phyloP scores from a whole-genome alignment of 2,888 invertebrate species.

The Blomia tropicalis region DNA sequence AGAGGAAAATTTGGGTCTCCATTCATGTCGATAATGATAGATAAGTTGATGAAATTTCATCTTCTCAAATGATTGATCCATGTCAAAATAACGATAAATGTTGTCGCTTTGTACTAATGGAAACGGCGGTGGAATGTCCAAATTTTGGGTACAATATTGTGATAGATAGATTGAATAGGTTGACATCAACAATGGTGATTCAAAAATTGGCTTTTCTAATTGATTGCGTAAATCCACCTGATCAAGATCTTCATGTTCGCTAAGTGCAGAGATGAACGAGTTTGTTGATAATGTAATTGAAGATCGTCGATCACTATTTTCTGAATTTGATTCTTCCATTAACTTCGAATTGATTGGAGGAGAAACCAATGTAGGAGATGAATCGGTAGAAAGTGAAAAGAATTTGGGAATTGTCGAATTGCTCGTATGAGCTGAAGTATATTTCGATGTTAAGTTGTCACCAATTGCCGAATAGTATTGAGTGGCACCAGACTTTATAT shows the following conservation, averaged over 20 bases:
- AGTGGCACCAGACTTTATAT: not conserved
- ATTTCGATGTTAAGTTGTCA: not conserved
- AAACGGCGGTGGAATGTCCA: constrained; percentile 31
- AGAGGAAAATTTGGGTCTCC: constrained; percentile 54
- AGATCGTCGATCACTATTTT: not conserved
- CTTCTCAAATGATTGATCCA: not conserved
- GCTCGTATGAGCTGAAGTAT: not conserved
- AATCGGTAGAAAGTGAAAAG: not conserved
- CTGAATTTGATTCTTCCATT: not conserved
- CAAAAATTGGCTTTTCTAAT: constrained; percentile 73
- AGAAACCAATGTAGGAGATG: constrained; percentile 11
- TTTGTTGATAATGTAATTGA: constrained; percentile 31
- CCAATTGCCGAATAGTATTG: not conserved
- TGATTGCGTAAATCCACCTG: constrained; percentile 85
- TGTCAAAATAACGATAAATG: constrained; percentile 6
- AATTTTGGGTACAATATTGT: constrained; percentile 39
- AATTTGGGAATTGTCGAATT: not conserved
- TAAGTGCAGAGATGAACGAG: constrained; percentile 60
- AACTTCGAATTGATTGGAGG: not conserved
- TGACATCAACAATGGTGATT: constrained; percentile 82
- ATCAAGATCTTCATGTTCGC: constrained; percentile 79
- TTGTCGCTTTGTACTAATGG: constrained; percentile 28
- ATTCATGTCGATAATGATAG: constrained; percentile 32
- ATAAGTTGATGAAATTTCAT: not conserved
- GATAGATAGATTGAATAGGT: constrained; percentile 82